A percentile compares a stretch with the other conserved stretches of the same genome.
Conservation (phyloP, 2,888 invertebrate species). For the Trachelus troglodyta region DNA sequence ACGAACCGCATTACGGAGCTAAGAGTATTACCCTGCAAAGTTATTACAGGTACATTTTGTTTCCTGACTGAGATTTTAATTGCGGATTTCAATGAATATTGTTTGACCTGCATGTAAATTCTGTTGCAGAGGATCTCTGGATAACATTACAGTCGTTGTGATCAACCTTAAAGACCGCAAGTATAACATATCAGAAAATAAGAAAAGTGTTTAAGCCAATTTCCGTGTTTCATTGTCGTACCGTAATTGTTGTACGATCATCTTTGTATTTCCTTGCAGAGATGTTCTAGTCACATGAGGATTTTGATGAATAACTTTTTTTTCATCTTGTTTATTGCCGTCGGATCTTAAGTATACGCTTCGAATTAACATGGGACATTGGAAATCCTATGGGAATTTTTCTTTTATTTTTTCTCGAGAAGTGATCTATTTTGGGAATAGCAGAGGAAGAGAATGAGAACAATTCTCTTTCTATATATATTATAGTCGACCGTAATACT, state of each 20-base stretch:
- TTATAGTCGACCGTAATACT: background rate
- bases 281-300: background rate
- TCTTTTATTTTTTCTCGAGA: background rate
- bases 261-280: background rate
- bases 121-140: slow-evolving; percentile 82
- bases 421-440: background rate
- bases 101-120: background rate
- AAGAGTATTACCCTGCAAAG: slow-evolving; percentile 92
- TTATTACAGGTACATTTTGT: slow-evolving; percentile 71
- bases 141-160: slow-evolving; percentile 95
- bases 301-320: background rate
- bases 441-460: background rate
- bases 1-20: slow-evolving; percentile 90
- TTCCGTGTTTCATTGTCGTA: background rate
- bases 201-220: background rate
- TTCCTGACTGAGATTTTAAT: background rate
- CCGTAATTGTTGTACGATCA: background rate
- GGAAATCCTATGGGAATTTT: background rate
- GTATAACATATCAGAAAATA: slow-evolving; percentile 37
- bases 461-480: background rate
- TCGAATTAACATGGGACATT: background rate
- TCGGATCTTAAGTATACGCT: background rate
- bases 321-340: background rate
- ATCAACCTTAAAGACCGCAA: slow-evolving; percentile 79
- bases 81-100: background rate